These are phyloP conservation scores for Volucella inanis DNA, from an alignment of 2,888 invertebrate species.

Conservation along the genomic window DNA sequence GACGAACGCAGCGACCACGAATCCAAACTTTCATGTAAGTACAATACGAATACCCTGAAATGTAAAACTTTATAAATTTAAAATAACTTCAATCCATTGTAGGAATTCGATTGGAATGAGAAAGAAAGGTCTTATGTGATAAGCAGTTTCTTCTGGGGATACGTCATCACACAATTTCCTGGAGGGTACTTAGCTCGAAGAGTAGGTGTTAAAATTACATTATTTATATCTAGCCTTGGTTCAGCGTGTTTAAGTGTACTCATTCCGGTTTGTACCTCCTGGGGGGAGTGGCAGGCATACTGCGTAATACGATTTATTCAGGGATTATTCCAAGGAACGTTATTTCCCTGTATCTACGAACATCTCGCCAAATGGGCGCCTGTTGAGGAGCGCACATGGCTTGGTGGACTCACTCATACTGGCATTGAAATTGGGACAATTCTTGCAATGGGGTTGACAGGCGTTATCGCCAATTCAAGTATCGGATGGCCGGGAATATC, in stretches of 20 bases:
- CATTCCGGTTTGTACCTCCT: slow-evolving; percentile 86
- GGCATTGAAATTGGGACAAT: slow-evolving; percentile 87
- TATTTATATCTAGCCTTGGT: slow-evolving; percentile 84
- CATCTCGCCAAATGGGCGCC: slow-evolving; percentile 87
- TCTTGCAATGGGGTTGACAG: slow-evolving; percentile 85
- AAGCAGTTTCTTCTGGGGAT: slow-evolving; percentile 86
- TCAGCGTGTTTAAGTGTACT: slow-evolving; percentile 86
- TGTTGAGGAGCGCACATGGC: slow-evolving; percentile 86
- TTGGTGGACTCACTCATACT: slow-evolving; percentile 84
- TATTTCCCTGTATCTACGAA: slow-evolving; percentile 86
- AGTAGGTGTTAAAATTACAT: slow-evolving; percentile 86
- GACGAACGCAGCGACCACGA: slow-evolving; percentile 83
- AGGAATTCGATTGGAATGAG: slow-evolving; percentile 82
- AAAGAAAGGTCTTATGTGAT: slow-evolving; percentile 84
- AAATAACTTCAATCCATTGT: slow-evolving; percentile 77
- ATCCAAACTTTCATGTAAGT: slow-evolving; percentile 83
- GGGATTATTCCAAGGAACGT: slow-evolving; percentile 86
- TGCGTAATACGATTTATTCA: slow-evolving; percentile 85
- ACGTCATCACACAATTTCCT: slow-evolving; percentile 85
- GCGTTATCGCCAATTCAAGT: slow-evolving; percentile 84
- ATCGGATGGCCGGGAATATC: slow-evolving; percentile 87
- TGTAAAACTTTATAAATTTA: slow-evolving; percentile 81
- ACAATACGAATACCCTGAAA: not conserved
- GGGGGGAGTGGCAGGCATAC: slow-evolving; percentile 85
- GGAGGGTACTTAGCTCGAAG: slow-evolving; percentile 87